Conservation (phyloP, 2,888 invertebrate species). For the Tetragonisca angustula region DNA sequence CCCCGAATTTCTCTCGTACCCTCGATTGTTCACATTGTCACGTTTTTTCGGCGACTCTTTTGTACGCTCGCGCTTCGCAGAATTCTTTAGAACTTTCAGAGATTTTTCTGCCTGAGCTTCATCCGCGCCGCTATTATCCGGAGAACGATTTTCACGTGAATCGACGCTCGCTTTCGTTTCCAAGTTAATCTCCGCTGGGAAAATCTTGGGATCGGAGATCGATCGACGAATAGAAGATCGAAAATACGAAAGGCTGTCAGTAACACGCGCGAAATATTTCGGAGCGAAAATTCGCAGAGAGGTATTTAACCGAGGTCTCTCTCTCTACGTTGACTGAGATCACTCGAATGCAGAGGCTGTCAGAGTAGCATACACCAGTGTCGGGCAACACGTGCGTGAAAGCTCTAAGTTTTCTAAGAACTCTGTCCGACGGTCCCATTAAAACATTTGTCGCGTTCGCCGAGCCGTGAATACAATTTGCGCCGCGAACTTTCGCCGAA, state of each 20-base stretch:
- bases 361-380: background rate
- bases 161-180: background rate
- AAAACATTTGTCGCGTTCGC: slow-evolving; percentile 44
- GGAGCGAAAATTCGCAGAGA: background rate
- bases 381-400: slow-evolving; percentile 44
- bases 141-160: no score
- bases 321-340: slow-evolving; percentile 25
- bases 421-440: background rate
- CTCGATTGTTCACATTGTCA: background rate
- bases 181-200: background rate
- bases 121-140: no score
- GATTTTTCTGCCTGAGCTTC: background rate
- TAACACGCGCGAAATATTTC: background rate
- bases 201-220: background rate
- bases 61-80: background rate
- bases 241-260: background rate
- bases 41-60: background rate
- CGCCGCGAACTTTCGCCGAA: slow-evolving; percentile 29
- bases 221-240: background rate
- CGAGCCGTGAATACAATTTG: slow-evolving; percentile 40
- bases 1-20: slow-evolving; percentile 4
- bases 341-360: slow-evolving; percentile 25
- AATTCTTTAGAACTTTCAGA: background rate
- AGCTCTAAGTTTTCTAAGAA: slow-evolving; percentile 2
- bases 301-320: background rate